Evolutionary conservation across 2,113 vertebrate genomes (phyloP), one percentile per base, ranked within the genome.

Genomic region (Neomonachus schauinslandi): DNA sequence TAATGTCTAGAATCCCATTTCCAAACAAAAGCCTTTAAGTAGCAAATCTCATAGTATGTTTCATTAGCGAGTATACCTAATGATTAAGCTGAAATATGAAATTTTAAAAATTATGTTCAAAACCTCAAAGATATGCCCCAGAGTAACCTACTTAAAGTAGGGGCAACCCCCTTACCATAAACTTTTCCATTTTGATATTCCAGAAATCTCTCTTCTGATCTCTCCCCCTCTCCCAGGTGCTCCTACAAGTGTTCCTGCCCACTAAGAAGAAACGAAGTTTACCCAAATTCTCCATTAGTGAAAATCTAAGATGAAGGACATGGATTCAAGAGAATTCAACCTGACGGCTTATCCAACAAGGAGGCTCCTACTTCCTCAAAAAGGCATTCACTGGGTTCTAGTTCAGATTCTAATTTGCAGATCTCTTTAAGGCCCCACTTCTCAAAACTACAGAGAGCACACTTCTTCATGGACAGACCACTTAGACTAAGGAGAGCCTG

Each of bases 1-100:
- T 96, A 53, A 97, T 86, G 97, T 97, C 97, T 96, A 95, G 94
- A 96, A 63, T 98, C n/a, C 39, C 96, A 19, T 96, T 84, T 42
- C 33, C 86, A 98, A 1, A 80, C 80, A 76, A 88, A 93, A 88
- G 55, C 42, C 82, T 96, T 88, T 88, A 88, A 84, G 74, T 39
- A 84, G 57, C 7, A 87, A 74, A 33, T 24, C 53, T 71, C 51
- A 59, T 18, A 39, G 80, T 89, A 96, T 91, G 91, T 95, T 95
- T 97, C 86, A 79, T 82, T 81, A 74, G 91, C 61, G 65, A 95
- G 36, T 28, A 49, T 86, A 46, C 71, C 57, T 97, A 89, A 97
- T 86, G 71, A 96, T 96, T 92, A 97, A 97, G 72, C 61, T 39
- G 24, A 96, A 91, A 92, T 26, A 46, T 46, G 53, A 71, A 85